Evolutionary conservation across 2,113 vertebrate genomes (phyloP).

Genomic region (Larimichthys polyactis): DNA sequence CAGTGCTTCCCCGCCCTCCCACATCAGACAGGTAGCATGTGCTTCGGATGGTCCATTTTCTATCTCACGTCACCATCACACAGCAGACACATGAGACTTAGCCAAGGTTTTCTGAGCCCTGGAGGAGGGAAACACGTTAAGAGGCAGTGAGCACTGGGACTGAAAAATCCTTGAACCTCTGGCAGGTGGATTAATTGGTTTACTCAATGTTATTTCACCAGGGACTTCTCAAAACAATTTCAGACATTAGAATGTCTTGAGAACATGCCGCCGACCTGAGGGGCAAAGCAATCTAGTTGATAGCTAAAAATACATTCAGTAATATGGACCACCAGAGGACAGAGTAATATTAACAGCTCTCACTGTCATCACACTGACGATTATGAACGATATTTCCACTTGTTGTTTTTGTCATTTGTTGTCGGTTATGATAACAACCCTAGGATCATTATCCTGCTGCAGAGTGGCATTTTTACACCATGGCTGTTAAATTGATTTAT

Average conservation of each 20-base stretch:
- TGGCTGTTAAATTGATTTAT: conserved; percentile 72
- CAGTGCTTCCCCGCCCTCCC: background rate
- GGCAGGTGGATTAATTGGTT: conserved; percentile 83
- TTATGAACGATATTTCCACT: conserved; percentile 58
- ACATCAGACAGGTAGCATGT: conserved; percentile 38
- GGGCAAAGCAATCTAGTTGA: conserved; percentile 81
- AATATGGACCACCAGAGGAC: conserved; percentile 75
- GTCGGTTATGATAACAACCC: conserved; percentile 52
- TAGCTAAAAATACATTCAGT: conserved; percentile 79
- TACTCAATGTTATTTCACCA: conserved; percentile 79
- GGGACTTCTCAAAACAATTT: conserved; percentile 81
- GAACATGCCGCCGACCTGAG: conserved; percentile 70
- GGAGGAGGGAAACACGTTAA: conserved; percentile 63
- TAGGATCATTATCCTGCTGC: conserved; percentile 54
- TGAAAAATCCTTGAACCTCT: conserved; percentile 73
- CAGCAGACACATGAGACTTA: conserved; percentile 35
- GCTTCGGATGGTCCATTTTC: conserved; percentile 44
- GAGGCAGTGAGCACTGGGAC: conserved; percentile 63
- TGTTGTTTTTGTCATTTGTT: conserved; percentile 58
- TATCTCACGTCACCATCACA: conserved; percentile 30
- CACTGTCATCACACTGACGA: conserved; percentile 50
- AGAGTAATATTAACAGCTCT: conserved; percentile 50
- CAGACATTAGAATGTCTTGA: conserved; percentile 74
- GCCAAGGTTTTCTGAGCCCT: conserved; percentile 52
- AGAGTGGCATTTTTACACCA: conserved; percentile 54